Evolutionary conservation across 2,888 invertebrate genomes (phyloP), one percentile per base, ranked within the genome.

Genomic region (Rugalucina vietnamica): DNA sequence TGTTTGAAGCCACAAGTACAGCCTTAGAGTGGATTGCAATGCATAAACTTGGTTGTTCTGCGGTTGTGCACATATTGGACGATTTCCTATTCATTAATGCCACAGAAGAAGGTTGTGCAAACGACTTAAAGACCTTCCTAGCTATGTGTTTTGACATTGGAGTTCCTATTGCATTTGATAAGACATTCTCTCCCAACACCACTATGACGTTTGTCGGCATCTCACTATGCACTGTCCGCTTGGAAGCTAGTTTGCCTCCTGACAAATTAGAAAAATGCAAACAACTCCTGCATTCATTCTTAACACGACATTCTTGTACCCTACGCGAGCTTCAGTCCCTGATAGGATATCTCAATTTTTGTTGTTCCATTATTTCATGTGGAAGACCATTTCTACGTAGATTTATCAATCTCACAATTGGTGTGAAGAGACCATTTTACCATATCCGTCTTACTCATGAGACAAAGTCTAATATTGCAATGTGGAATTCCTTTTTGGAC

Each of bases 361-460:
- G 81, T 27, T 83, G 87, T 54, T 14, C 76, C n/a, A 83, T 81
- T 0, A 73, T 87, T 27, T 4, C 29, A 3, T 79, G 81, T 14
- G 87, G 81, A 14, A 39, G 86, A 21, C 39, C 82, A 27, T 88
- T 87, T 81, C 37, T 88, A 24, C 57, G 88, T 0, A 39, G 86
- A 18, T 57, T 88, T n/a, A 87, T 84, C 60, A 81, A 88, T 65
- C 74, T 88, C 21, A 84, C 86, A 36, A 78, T 79, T 14, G 86
- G 83, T 0, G 37, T 86, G 1, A 39, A 29, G 2, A 74, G 79
- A n/a, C 79, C 82, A 4, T 75, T 77, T 29, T 70, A 78, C 50
- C 69, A 69, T 12, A 14, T 57, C 14, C n/a, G 60, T 24, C n/a
- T 82, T 1, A 78, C 50, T 34, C 18, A 39, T 29, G 82, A 82